Conservation (phyloP, 2,888 invertebrate species). For the Drosophila atripex region DNA sequence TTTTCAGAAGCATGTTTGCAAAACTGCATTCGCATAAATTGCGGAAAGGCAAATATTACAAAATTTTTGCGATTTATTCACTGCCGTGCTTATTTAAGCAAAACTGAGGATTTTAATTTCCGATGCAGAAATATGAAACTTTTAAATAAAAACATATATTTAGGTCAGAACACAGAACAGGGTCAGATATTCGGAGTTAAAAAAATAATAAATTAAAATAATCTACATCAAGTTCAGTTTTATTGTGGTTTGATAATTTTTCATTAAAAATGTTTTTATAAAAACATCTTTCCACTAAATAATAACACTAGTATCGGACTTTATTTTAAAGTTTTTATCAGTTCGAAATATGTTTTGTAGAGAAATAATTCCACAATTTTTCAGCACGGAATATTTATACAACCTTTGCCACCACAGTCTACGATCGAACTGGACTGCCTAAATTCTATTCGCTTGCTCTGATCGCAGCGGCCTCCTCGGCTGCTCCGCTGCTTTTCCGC, state of each 20-base stretch:
- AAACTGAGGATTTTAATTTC: neutral
- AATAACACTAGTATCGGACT: neutral
- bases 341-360: neutral
- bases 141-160: too few relatives aligned
- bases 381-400: slow-evolving; percentile 20
- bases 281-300: too few relatives aligned
- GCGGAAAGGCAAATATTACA: neutral
- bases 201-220: too few relatives aligned
- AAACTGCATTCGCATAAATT: slow-evolving; percentile 3
- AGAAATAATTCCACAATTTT: neutral
- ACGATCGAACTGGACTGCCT: slow-evolving; percentile 48
- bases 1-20: neutral
- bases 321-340: too few relatives aligned
- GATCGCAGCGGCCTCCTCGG: slow-evolving; percentile 4
- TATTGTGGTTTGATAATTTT: too few relatives aligned
- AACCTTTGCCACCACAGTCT: slow-evolving; percentile 54
- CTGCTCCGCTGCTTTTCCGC: slow-evolving; percentile 6
- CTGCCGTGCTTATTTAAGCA: neutral
- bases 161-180: too few relatives aligned
- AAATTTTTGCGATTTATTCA: neutral
- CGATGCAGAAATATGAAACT: too few relatives aligned
- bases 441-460: slow-evolving; percentile 7
- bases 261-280: too few relatives aligned
- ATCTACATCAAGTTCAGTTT: too few relatives aligned
- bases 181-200: too few relatives aligned